Conservation (phyloP, 2,888 invertebrate species). For the Meiosimyza platycephala region DNA sequence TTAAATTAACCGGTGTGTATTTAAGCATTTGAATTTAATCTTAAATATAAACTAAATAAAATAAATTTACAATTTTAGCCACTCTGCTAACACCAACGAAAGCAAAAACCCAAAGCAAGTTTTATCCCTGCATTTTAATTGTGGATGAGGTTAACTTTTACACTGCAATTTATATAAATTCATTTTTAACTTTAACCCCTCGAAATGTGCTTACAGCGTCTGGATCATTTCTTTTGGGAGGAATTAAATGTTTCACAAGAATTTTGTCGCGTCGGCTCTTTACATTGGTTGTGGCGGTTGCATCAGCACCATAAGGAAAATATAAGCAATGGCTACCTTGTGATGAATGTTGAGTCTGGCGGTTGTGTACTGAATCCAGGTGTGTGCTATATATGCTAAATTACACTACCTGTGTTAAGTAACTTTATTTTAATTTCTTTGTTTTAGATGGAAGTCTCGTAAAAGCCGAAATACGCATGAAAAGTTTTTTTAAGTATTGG, state of each 20-base stretch:
- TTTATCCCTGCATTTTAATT: slow-evolving; percentile 60
- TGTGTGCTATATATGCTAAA: slow-evolving; percentile 35
- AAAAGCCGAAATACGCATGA: slow-evolving; percentile 68
- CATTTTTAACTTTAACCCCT: background rate
- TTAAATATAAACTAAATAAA: background rate
- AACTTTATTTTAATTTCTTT: background rate
- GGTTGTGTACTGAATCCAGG: slow-evolving; percentile 63
- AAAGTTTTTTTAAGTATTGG: slow-evolving; percentile 69
- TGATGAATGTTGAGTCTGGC: slow-evolving; percentile 53
- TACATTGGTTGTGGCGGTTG: slow-evolving; percentile 60
- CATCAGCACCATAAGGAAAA: slow-evolving; percentile 53
- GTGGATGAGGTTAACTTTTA: slow-evolving; percentile 59
- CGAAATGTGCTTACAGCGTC: slow-evolving; percentile 48
- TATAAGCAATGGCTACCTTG: slow-evolving; percentile 60
- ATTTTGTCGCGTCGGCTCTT: slow-evolving; percentile 61
- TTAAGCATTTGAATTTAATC: background rate
- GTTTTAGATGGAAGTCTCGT: slow-evolving; percentile 62
- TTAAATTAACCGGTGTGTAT: slow-evolving; percentile 34
- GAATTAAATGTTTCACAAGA: slow-evolving; percentile 63
- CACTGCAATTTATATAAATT: background rate
- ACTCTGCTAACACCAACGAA: background rate
- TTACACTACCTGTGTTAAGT: no score
- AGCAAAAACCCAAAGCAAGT: slow-evolving; percentile 1
- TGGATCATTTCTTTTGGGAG: slow-evolving; percentile 66
- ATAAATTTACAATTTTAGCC: no score